Conservation (phyloP, 1,140 invertebrate genomes). For the Solenopsis fugax region DNA sequence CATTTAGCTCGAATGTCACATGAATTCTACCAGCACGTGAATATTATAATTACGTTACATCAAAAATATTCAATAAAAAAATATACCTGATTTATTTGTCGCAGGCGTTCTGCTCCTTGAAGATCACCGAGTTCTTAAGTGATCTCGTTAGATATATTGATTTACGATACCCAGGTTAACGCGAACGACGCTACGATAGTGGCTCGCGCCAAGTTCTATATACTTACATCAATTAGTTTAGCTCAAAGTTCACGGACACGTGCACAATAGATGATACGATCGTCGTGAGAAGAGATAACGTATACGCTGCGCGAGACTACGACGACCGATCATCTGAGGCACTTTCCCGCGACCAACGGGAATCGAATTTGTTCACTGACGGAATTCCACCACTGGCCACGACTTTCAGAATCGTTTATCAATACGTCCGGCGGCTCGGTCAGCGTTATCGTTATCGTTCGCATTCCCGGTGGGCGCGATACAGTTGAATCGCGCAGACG, state of each 20-base stretch:
- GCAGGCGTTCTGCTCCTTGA: neutral
- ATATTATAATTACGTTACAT: neutral
- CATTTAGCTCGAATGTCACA: neutral
- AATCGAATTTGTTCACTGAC: neutral
- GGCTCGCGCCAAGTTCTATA: neutral
- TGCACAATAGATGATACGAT: neutral
- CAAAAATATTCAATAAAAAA: conserved; percentile 10
- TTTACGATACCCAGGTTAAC: neutral
- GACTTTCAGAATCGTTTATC: conserved; percentile 40
- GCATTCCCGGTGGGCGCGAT: neutral
- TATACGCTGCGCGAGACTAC: neutral
- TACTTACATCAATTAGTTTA: conserved; percentile 46
- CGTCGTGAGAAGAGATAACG: neutral
- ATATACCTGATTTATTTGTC: neutral
- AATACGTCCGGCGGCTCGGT: conserved; percentile 12
- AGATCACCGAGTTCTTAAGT: neutral
- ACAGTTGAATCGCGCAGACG: neutral
- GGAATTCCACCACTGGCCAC: neutral
- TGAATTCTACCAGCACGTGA: neutral
- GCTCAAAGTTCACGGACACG: conserved; percentile 60
- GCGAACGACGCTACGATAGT: neutral
- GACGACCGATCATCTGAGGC: neutral
- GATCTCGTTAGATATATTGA: neutral
- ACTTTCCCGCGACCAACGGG: neutral
- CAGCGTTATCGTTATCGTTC: conserved; percentile 62